These are phyloP conservation scores for Campylomormyrus tamandua DNA, from an alignment of 2,113 vertebrate genomes.

Conservation along the genomic window DNA sequence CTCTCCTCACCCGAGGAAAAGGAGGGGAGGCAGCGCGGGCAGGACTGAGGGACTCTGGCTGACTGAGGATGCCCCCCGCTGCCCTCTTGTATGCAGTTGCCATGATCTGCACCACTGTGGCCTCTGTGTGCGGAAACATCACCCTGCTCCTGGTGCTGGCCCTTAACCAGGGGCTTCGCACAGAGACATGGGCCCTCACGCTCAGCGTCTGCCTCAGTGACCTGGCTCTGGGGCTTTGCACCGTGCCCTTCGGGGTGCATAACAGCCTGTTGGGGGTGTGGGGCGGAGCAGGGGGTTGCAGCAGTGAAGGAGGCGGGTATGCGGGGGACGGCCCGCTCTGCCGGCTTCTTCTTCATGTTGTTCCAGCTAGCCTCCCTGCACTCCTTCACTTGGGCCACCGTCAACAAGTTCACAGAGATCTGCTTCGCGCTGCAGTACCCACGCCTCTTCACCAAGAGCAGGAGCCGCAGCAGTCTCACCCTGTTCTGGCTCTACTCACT, in stretches of 20 bases:
- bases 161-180: slow-evolving; percentile 49
- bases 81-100: slow-evolving; percentile 33
- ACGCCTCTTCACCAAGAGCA: slow-evolving; percentile 44
- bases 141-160: slow-evolving; percentile 50
- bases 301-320: too few relatives aligned
- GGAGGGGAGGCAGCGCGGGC: not conserved
- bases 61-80: slow-evolving; percentile 35
- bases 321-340: slow-evolving; percentile 38
- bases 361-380: slow-evolving; percentile 59
- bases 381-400: slow-evolving; percentile 52
- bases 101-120: slow-evolving; percentile 46
- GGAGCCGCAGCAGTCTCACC: slow-evolving; percentile 38
- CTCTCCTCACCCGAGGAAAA: not conserved
- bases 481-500: slow-evolving; percentile 52
- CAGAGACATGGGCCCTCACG: slow-evolving; percentile 45
- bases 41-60: not conserved
- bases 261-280: slow-evolving; percentile 41
- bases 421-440: slow-evolving; percentile 58
- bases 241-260: slow-evolving; percentile 45
- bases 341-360: slow-evolving; percentile 55
- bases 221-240: slow-evolving; percentile 52
- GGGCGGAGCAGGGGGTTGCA: not conserved
- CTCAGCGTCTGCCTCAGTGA: slow-evolving; percentile 57
- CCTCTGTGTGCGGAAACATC: slow-evolving; percentile 51
- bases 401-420: slow-evolving; percentile 58